These are phyloP conservation scores for Drosophila neoperkinsi DNA, from an alignment of 2,888 invertebrate species.

Conservation along the genomic window DNA sequence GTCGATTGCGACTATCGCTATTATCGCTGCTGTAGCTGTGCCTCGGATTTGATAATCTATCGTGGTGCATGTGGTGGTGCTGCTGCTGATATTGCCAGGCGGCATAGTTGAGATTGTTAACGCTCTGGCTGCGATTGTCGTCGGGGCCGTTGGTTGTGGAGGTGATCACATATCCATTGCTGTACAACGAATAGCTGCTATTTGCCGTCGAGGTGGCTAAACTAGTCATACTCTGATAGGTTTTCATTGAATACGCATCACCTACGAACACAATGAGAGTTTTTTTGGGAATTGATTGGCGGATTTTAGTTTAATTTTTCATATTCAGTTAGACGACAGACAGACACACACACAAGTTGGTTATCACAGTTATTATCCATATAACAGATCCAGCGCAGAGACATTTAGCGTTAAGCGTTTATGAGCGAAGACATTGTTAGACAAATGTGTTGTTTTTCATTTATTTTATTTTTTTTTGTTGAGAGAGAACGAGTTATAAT, in stretches of 20 bases:
- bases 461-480: neutral
- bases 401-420: conserved; percentile 51
- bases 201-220: conserved; percentile 85
- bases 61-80: conserved; percentile 35
- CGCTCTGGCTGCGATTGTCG: conserved; percentile 68
- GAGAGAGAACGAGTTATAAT: conserved; percentile 17
- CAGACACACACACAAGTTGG: conserved; percentile 23
- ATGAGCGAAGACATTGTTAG: conserved; percentile 64
- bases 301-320: conserved; percentile 26
- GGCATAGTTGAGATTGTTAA: conserved; percentile 67
- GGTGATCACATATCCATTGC: conserved; percentile 83
- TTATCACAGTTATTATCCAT: conserved; percentile 24
- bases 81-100: conserved; percentile 47
- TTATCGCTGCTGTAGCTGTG: conserved; percentile 71
- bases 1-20: conserved; percentile 67
- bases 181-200: conserved; percentile 84
- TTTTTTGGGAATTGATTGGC: conserved; percentile 42
- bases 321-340: conserved; percentile 23
- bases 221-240: conserved; percentile 85
- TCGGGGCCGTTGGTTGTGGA: conserved; percentile 38
- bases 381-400: conserved; percentile 35
- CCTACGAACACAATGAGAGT: conserved; percentile 77
- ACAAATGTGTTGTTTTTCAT: conserved; percentile 47
- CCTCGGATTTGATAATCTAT: conserved; percentile 34
- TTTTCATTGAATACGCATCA: conserved; percentile 85